Percentiles rank a stretch among this genome's conserved stretches.
These are phyloP conservation scores for Drosophila subobscura DNA, from an alignment of 1,140 invertebrate species.

Conservation along the genomic window DNA sequence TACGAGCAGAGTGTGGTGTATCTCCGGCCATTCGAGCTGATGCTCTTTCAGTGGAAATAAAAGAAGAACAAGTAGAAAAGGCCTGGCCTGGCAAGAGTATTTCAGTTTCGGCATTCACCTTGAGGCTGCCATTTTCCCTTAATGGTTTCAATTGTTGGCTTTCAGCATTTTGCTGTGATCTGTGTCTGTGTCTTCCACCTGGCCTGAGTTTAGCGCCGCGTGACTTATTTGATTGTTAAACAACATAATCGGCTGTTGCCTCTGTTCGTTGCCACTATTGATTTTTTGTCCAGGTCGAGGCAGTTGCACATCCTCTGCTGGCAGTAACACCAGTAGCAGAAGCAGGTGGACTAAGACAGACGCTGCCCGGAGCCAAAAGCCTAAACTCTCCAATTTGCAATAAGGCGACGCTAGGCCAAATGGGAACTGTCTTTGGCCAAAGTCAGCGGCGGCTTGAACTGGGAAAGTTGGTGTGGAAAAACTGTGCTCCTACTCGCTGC, in stretches of 20 bases:
- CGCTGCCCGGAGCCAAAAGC: slow-evolving; percentile 51
- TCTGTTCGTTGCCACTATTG: slow-evolving; percentile 41
- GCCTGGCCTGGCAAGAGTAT: slow-evolving; percentile 25
- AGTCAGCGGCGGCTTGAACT: slow-evolving; percentile 7
- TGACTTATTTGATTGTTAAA: slow-evolving; percentile 82
- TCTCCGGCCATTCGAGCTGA: not conserved
- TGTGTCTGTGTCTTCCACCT: slow-evolving; percentile 53
- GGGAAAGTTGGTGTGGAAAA: slow-evolving; percentile 24
- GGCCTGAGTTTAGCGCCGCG: slow-evolving; percentile 71
- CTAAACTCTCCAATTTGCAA: slow-evolving; percentile 72
- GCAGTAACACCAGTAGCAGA: not conserved
- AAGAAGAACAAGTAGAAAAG: not conserved
- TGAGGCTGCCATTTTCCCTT: slow-evolving; percentile 26
- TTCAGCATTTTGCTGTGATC: not conserved
- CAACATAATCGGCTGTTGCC: slow-evolving; percentile 74
- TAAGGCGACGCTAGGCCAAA: slow-evolving; percentile 49
- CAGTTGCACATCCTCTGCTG: slow-evolving; percentile 30
- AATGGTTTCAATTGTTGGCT: slow-evolving; percentile 44
- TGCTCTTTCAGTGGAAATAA: not conserved
- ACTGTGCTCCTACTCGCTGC: not conserved
- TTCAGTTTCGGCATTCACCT: slow-evolving; percentile 9
- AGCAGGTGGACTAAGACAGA: not conserved
- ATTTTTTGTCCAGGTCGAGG: slow-evolving; percentile 60
- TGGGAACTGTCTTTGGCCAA: slow-evolving; percentile 47
- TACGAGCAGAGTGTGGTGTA: not conserved